Percentiles rank a stretch among this genome's conserved stretches.
These are phyloP conservation scores for Lepilemur ruficaudatus DNA, from an alignment of 2,797 vertebrate species.

Conservation along the genomic window DNA sequence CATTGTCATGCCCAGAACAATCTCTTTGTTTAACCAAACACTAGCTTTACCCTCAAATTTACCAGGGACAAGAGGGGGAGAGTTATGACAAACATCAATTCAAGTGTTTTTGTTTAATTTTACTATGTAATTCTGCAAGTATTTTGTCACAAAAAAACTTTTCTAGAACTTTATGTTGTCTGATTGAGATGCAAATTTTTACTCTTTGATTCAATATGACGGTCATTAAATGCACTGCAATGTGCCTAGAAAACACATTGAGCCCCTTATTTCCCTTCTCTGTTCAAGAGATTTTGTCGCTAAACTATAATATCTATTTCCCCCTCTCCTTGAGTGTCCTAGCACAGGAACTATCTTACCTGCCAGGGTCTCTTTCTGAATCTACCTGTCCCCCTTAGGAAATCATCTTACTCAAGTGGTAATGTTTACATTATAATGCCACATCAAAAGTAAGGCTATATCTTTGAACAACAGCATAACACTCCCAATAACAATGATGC, in stretches of 20 bases:
- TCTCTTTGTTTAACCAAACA: conserved; percentile 53
- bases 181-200: not conserved
- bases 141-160: not conserved
- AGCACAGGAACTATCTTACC: not conserved
- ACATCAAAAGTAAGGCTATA: not conserved
- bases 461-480: not conserved
- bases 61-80: not conserved
- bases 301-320: not conserved
- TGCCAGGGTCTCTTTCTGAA: not conserved
- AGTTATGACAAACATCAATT: conserved; percentile 20
- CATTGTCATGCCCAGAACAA: conserved; percentile 70
- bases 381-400: not conserved
- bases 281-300: not conserved
- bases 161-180: not conserved
- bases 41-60: conserved; percentile 42
- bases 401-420: not conserved
- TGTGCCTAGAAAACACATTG: not conserved
- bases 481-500: not conserved
- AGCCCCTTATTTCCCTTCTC: not conserved
- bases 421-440: not conserved
- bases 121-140: not conserved
- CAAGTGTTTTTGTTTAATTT: conserved; percentile 10
- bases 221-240: not conserved
- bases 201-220: not conserved
- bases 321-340: not conserved